Conservation (phyloP, 2,797 vertebrate species). For the Lepidocolaptes lacrymiger region DNA sequence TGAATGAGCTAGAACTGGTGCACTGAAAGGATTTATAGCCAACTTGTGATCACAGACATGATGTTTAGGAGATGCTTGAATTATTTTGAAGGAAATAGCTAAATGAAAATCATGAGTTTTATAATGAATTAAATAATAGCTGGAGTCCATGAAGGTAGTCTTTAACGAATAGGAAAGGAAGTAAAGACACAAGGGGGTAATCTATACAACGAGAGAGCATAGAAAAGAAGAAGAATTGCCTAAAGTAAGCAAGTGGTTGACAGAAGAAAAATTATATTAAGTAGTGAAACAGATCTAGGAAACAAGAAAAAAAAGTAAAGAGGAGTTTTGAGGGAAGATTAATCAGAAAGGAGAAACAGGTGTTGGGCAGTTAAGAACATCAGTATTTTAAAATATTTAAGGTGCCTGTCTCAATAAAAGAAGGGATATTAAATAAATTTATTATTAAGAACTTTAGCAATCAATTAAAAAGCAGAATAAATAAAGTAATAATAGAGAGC, state of each 20-base stretch:
- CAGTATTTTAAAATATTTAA: background rate
- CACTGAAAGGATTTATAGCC: background rate
- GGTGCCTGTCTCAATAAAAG: background rate
- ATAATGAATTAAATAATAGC: background rate
- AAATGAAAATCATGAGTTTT: accelerated
- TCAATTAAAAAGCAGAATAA: background rate
- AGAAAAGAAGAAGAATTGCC: background rate
- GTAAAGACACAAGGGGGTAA: background rate
- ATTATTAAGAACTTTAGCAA: background rate
- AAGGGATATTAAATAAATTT: background rate
- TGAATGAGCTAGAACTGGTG: background rate
- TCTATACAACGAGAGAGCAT: background rate
- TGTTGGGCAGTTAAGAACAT: background rate
- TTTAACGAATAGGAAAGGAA: background rate
- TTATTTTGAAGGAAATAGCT: background rate
- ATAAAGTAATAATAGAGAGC: background rate
- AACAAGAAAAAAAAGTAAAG: background rate
- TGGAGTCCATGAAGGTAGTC: background rate
- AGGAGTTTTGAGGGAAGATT: background rate
- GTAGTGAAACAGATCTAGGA: background rate
- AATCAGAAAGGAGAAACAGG: background rate
- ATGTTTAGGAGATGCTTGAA: background rate
- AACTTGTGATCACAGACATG: background rate
- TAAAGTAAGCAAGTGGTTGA: background rate
- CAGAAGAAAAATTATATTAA: background rate